Evolutionary conservation across 2,113 vertebrate species (phyloP), one percentile per base, ranked within the genome.

Genomic region (Polypterus senegalus): DNA sequence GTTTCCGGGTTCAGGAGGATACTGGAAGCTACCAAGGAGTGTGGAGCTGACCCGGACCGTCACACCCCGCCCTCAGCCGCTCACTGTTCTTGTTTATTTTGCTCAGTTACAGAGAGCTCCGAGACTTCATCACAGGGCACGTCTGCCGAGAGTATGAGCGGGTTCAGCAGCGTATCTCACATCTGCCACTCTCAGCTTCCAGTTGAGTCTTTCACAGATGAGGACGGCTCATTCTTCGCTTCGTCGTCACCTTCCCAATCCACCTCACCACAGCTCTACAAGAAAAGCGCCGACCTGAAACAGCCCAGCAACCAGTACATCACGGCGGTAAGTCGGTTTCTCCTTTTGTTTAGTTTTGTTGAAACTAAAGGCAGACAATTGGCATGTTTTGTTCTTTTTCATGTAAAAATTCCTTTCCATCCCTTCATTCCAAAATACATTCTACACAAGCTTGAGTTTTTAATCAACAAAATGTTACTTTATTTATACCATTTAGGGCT

Each of bases 81-180:
- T 27, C 27, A 27, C 27, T 27, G 27, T 27, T 51, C 47, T 9
- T 70, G 5, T 67, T 45, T 70, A 2, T 10, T 11, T 62, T 67
- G 43, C 48, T 6, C 65, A 86, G 83, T 84, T 7, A 79, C 79
- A 9, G 84, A 85, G 64, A 81, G 77, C 64, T 82, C 82, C 1
- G 84, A 87, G 67, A 79, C 76, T 0, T 88, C 83, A 5, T 87
- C 86, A 55, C 84, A 82, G 73, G 80, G 83, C 53, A 78, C 77
- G 11, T 88, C 85, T 63, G 81, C 73, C 5, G 81, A 86, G 61
- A 81, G 81, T 6, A 63, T 82, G 5, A 75, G 76, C 3, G 77
- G 73, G 3, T 71, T 79, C 65, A 76, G 73, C 10, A 65, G 66
- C 53, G 68, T 78, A 11, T 56, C 71, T 27, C 55, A 69, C 51